Conservation (phyloP, 1,140 invertebrate genomes). For the Drosophila littoralis region DNA sequence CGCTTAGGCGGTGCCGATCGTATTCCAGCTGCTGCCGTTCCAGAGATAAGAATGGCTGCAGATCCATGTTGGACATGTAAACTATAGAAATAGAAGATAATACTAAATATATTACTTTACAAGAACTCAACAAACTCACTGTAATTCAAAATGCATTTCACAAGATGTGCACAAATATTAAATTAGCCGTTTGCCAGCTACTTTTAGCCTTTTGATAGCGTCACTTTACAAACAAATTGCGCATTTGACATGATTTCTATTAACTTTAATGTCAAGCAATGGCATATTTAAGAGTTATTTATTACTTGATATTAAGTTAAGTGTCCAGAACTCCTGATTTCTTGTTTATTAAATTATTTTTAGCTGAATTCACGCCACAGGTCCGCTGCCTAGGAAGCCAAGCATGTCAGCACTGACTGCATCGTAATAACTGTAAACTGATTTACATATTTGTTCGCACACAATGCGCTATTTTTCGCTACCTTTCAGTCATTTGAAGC, state of each 20-base stretch:
- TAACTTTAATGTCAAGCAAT: not conserved
- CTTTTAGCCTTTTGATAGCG: not conserved
- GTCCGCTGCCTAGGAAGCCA: not conserved
- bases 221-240: not conserved
- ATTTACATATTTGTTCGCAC: slow-evolving; percentile 4
- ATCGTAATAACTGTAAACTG: slow-evolving; percentile 1
- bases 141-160: not conserved
- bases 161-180: not conserved
- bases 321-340: not conserved
- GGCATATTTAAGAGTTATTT: not conserved
- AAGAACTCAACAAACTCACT: not conserved
- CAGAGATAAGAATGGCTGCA: slow-evolving; percentile 60
- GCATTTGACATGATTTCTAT: not conserved
- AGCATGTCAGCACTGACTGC: not conserved
- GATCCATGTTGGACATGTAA: slow-evolving; percentile 50
- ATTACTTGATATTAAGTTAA: not conserved
- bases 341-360: not conserved
- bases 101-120: not conserved
- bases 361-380: not conserved
- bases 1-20: slow-evolving; percentile 55
- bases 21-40: slow-evolving; percentile 62
- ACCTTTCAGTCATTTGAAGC: not conserved
- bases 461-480: slow-evolving; percentile 1
- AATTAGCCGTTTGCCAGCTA: not conserved
- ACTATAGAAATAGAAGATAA: not conserved